Conservation (phyloP, 1,140 invertebrate genomes). For the Sitobion miscanthi region DNA sequence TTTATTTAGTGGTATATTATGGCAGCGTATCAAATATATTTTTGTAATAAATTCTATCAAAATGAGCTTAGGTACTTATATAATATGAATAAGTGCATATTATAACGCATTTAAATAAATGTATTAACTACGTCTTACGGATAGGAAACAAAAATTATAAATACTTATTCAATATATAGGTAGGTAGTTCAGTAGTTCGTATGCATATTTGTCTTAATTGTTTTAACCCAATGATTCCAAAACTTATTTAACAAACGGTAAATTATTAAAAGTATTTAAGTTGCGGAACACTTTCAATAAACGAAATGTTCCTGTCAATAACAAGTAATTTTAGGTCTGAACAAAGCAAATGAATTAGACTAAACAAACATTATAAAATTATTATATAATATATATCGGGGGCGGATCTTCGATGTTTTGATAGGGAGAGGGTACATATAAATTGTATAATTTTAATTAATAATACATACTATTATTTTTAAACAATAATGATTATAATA, state of each 20-base stretch:
- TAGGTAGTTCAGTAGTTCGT: background rate
- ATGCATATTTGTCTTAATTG: background rate
- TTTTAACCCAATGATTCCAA: background rate
- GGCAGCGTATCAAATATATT: background rate
- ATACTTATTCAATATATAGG: background rate
- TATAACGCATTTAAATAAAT: background rate
- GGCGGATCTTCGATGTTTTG: too few relatives aligned
- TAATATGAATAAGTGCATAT: background rate
- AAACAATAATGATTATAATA: too few relatives aligned
- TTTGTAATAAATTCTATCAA: background rate
- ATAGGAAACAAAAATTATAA: background rate
- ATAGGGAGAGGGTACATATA: too few relatives aligned
- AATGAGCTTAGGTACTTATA: too few relatives aligned
- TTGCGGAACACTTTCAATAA: background rate
- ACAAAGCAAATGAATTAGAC: too few relatives aligned
- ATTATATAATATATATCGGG: too few relatives aligned
- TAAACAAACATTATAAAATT: too few relatives aligned
- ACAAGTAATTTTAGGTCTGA: too few relatives aligned
- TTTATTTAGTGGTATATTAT: background rate
- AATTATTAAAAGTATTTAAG: background rate
- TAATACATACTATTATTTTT: too few relatives aligned
- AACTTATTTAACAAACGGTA: background rate
- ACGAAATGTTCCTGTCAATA: too few relatives aligned
- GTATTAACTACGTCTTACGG: background rate
- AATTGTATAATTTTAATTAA: too few relatives aligned